Conservation (phyloP, 2,797 vertebrate species). For the Pterois miles region DNA sequence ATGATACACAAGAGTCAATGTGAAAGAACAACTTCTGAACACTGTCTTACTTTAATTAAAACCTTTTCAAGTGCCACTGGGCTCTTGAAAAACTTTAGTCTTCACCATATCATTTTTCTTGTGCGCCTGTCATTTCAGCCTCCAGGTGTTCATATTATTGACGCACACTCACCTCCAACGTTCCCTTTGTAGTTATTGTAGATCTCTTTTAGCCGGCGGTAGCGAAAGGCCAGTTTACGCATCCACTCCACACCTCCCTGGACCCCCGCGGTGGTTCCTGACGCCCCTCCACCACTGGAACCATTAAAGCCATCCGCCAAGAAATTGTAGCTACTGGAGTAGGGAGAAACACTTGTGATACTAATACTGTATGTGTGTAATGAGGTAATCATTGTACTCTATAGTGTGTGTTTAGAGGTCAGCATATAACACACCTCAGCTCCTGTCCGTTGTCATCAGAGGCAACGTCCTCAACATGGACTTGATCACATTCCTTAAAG, state of each 20-base stretch:
- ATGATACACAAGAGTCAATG: fast-evolving
- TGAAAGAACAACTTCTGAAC: background rate
- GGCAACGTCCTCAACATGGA: slow-evolving; percentile 96
- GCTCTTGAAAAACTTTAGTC: too few species aligned
- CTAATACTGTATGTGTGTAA: too few species aligned
- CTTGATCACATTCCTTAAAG: slow-evolving; percentile 96
- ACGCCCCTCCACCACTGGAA: slow-evolving; percentile 82
- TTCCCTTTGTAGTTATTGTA: slow-evolving; percentile 94
- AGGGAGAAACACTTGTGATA: slow-evolving; percentile 12
- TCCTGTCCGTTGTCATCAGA: slow-evolving; percentile 99
- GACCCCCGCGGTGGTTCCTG: slow-evolving; percentile 85
- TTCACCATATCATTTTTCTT: background rate
- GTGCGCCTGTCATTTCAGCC: background rate
- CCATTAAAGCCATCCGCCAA: slow-evolving; percentile 94
- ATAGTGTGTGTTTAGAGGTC: too few species aligned
- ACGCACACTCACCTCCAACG: slow-evolving; percentile 87
- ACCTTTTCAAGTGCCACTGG: fast-evolving
- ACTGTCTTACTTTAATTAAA: background rate
- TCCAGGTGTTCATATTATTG: background rate
- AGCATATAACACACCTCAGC: slow-evolving; percentile 84
- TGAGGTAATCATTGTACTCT: background rate
- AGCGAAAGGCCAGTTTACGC: slow-evolving; percentile 97
- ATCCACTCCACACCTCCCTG: slow-evolving; percentile 99
- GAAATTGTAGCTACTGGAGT: slow-evolving; percentile 93
- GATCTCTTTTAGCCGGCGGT: slow-evolving; percentile 94